phyloP scores from a whole-genome alignment of 2,888 invertebrate species.

The Oscheius sp. region DNA sequence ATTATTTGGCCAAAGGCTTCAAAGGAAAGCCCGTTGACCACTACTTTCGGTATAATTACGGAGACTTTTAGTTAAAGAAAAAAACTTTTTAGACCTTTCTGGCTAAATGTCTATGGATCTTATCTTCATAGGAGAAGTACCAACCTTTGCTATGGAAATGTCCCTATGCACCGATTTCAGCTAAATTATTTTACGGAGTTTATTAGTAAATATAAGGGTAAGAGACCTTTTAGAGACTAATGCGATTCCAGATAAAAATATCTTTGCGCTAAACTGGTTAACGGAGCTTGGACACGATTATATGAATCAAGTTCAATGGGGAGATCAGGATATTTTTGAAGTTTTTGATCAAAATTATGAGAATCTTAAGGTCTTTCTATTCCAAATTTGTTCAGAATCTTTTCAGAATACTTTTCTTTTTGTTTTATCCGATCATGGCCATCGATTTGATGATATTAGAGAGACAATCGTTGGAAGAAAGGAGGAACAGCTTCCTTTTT shows the following conservation, averaged over 20 bases:
- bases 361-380: constrained; percentile 35
- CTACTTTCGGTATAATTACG: constrained; percentile 65
- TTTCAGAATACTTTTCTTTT: constrained; percentile 56
- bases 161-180: constrained; percentile 64
- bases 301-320: constrained; percentile 70
- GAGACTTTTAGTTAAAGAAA: neutral
- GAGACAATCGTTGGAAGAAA: constrained; percentile 65
- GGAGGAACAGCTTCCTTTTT: constrained; percentile 68
- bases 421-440: constrained; percentile 72
- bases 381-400: neutral
- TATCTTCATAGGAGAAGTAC: constrained; percentile 62
- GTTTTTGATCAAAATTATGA: constrained; percentile 63
- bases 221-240: neutral
- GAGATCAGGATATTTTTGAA: constrained; percentile 70
- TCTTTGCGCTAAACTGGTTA: constrained; percentile 61
- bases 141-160: constrained; percentile 63
- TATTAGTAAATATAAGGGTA: constrained; percentile 34
- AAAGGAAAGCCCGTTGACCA: constrained; percentile 70
- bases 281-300: constrained; percentile 72
- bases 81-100: constrained; percentile 61
- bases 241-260: constrained; percentile 36
- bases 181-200: constrained; percentile 63
- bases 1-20: constrained; percentile 71
- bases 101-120: constrained; percentile 68
- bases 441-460: constrained; percentile 72